phyloP scores from a whole-genome alignment of 2,888 invertebrate genomes.

The Electrophaes corylata region DNA sequence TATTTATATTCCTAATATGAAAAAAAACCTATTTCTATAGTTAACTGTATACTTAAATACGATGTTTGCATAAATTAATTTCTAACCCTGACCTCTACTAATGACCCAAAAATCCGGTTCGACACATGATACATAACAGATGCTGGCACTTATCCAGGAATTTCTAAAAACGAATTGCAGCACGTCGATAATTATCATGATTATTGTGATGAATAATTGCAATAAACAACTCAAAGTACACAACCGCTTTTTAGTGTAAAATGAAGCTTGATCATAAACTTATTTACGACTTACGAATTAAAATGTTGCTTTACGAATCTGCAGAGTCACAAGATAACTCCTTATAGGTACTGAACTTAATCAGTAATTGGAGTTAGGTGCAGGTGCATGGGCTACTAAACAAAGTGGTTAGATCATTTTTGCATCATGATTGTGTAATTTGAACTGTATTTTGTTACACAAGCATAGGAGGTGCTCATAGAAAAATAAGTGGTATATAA shows the following conservation, averaged over 20 bases:
- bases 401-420: neutral
- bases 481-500: neutral
- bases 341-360: neutral
- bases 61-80: slow-evolving; percentile 19
- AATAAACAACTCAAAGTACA: slow-evolving; percentile 32
- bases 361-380: neutral
- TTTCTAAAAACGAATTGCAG: slow-evolving; percentile 74
- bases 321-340: neutral
- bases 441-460: neutral
- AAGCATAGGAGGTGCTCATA: neutral
- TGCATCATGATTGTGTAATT: neutral
- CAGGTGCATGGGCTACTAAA: neutral
- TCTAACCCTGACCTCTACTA: slow-evolving; percentile 67
- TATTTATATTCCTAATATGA: no score
- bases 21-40: no score
- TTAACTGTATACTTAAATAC: no score
- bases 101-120: slow-evolving; percentile 62
- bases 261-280: slow-evolving; percentile 17
- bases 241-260: slow-evolving; percentile 23
- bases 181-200: slow-evolving; percentile 62
- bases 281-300: neutral
- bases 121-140: slow-evolving; percentile 59
- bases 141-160: slow-evolving; percentile 72
- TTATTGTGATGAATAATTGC: slow-evolving; percentile 34
- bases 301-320: neutral